Base-by-base conservation (phyloP, 2,888 invertebrate genomes). In the Harmothoe impar region DNA sequence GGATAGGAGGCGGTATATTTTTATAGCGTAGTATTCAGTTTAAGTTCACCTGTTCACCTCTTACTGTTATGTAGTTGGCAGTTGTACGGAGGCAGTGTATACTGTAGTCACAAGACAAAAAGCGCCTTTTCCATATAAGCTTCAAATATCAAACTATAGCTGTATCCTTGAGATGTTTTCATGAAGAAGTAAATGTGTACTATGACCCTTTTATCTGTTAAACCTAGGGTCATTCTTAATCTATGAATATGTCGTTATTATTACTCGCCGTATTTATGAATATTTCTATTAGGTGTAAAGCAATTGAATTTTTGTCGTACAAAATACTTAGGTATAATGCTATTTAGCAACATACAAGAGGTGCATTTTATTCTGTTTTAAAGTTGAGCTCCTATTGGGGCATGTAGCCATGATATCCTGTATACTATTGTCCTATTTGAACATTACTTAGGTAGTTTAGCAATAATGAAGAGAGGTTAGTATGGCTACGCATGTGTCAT, bases 51-150 rank as follows among this genome's bases (percentile, higher is more conserved):
- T 86, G 10, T 29, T 54, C 25, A n/a, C 23, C 10, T 86, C 29
- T 86, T 54, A 25, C 54, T 86, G 86, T 86, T 86, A 86, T 86
- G 86, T 54, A 86, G 86, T 54, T 86, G 84, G 23, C 84, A 84
- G 84, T 17, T 29, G 0, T 5, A 29, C 43, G 29, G 68, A 68
- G 68, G 5, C 29, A 72, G 15, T 72, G 23, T 62, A 62, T 72
- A 72, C 25, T n/a, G 25, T n/a, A 15, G 72, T 72, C 15, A 72
- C 20, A 72, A 25, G 72, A n/a, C 29, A 29, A 72, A 25, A 29
- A 20, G 68, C 68, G n/a, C 68, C 17, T 72, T 72, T 72, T 72
- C 72, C 3, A 72, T 72, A 72, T 25, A 25, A 68, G 72, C 72
- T 72, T 72, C 72, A 29, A 72, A 72, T 72, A 72, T 72, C 25